Evolutionary conservation across 1,140 invertebrate species (phyloP), one percentile per base, ranked within the genome.

Genomic region (Plutomurus gul): DNA sequence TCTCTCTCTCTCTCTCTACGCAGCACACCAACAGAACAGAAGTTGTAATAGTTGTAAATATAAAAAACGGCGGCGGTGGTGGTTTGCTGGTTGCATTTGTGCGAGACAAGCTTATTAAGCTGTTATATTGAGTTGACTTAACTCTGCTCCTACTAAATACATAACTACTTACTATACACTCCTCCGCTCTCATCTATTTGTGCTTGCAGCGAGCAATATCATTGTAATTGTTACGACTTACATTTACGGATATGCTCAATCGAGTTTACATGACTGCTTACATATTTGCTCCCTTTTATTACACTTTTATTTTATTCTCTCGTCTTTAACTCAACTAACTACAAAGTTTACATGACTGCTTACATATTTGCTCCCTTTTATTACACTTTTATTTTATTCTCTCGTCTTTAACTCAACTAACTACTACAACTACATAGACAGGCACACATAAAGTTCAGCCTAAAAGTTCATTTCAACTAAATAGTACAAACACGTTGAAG

Each of bases 221-320:
- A 76, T 39, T 76, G 30, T 36, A 60, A 56, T 76, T 33, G 27
- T 51, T 75, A 43, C 73, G 40, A 75, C 74, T 51, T 36, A 37
- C 56, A 76, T 46, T 40, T 33, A 40, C 46, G 51, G 71, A 79
- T 72, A 79, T 79, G 65, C 77, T 72, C 77, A 72, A 79, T 79
- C 60, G 71, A 65, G 47, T 79, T 79, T 75, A 79, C 77, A 79
- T 60, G 49, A 75, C 13, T 70, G 30, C 16, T 18, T 37, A 76
- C 75, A 60, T 56, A 46, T 56, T 16, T 46, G 25, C 25, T 47
- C 20, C 43, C 11, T 13, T 74, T 74, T 46, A 46, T 33, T 47
- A 47, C 43, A 5, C 40, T 36, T 74, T 73, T 73, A 39, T 71
- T n/a, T 51, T 65, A 16, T 27, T 36, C 27, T 25, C 36, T 65